phyloP scores from a whole-genome alignment of 1,140 invertebrate species.

The Dufourea novaeangliae region DNA sequence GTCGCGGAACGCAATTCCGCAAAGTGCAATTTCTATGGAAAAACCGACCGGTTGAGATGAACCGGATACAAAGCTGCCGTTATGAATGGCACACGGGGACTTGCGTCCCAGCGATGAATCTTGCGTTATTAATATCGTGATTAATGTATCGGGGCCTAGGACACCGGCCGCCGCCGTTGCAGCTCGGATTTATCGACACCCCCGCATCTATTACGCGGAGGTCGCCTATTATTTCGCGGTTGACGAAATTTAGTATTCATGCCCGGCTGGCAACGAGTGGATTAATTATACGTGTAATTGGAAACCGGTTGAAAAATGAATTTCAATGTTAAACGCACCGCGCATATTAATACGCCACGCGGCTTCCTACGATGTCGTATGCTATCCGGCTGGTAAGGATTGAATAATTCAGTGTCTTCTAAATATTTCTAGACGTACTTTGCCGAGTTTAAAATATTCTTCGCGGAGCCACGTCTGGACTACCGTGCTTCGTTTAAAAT shows the following conservation, averaged over 20 bases:
- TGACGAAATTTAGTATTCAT: constrained; percentile 29
- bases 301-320: constrained; percentile 41
- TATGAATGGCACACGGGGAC: constrained; percentile 24
- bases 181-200: constrained; percentile 14
- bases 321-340: constrained; percentile 43
- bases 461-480: not conserved
- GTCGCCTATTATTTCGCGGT: constrained; percentile 16
- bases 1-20: constrained; percentile 58
- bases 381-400: not conserved
- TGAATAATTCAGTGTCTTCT: constrained; percentile 38
- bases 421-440: constrained; percentile 31
- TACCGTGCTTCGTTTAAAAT: not conserved
- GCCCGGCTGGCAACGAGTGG: not conserved
- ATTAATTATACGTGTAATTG: constrained; percentile 44
- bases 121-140: constrained; percentile 43
- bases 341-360: constrained; percentile 30
- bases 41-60: constrained; percentile 40
- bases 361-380: not conserved
- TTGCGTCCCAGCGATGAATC: not conserved
- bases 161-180: too few relatives aligned
- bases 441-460: constrained; percentile 12
- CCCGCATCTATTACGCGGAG: constrained; percentile 10
- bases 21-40: constrained; percentile 56
- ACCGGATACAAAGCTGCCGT: constrained; percentile 37
- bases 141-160: constrained; percentile 5